Evolutionary conservation across 1,140 invertebrate genomes (phyloP), one percentile per base, ranked within the genome.

Genomic region (Venturia canescens): DNA sequence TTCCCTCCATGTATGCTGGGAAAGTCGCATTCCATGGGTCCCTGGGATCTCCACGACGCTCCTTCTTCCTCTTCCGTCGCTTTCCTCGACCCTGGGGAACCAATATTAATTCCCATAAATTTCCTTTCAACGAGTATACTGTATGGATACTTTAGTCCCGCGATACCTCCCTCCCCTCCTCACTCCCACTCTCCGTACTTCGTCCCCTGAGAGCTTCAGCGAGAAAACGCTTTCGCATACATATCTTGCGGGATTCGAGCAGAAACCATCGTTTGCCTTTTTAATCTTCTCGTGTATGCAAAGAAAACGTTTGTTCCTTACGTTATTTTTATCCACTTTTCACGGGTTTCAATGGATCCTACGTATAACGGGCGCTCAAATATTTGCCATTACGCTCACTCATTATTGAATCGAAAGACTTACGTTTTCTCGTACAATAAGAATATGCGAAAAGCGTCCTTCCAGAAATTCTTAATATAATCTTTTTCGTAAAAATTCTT

Each of bases 91-190:
- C 83, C 87, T 77, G 76, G 89, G 88, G 88, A 91, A 88, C 90
- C 88, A 87, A 92, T 92, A 92, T 92, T 92, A 92, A 92, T 92
- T 92, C 90, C 89, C 91, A 92, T 92, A 92, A 92, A 92, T 92
- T 92, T 92, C 88, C 91, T 91, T 91, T 92, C 88, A 91, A 91
- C 88, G 87, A 83, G 83, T 78, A 84, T 34, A 63, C 26, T 34
- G 75, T 84, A 88, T 87, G 88, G 84, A 88, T 89, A 86, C 57
- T 80, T 82, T 50, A 67, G 70, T 69, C 79, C 80, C 79, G 76
- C 69, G 82, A 84, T 79, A 82, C 63, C 31, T 16, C 81, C 66
- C 66, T n/a, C 74, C 31, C 23, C 9, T 18, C 57, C 53, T 48
- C 66, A 18, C 63, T 29, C 3, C 26, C 63, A 26, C 27, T 26